Percentiles rank a stretch among this genome's conserved stretches.
These are phyloP conservation scores for Oryzias melastigma DNA, from an alignment of 2,113 vertebrate species.

Conservation along the genomic window DNA sequence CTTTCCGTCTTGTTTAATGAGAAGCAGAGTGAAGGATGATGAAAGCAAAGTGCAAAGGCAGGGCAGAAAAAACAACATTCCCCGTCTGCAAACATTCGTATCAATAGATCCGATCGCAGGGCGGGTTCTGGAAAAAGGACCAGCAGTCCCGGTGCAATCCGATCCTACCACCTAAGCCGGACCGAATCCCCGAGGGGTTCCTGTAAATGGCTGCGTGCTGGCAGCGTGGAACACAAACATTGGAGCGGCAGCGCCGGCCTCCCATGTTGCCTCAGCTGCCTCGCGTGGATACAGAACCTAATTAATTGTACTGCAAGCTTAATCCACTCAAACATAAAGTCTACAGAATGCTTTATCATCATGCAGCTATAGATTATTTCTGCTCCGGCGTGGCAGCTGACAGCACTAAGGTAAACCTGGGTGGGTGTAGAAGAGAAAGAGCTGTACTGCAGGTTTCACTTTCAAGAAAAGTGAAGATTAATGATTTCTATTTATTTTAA, in stretches of 20 bases:
- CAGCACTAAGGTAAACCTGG: not conserved
- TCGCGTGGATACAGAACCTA: slow-evolving; percentile 13
- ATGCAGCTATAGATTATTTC: slow-evolving; percentile 19
- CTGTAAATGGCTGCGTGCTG: slow-evolving; percentile 35
- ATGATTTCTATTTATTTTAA: too few species aligned
- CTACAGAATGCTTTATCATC: slow-evolving; percentile 51
- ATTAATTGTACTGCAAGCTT: slow-evolving; percentile 34
- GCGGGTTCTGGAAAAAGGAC: slow-evolving; percentile 29
- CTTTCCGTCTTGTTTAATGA: too few species aligned
- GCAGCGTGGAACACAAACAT: slow-evolving; percentile 54
- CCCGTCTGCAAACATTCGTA: not conserved
- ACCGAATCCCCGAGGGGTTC: slow-evolving; percentile 47
- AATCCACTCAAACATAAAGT: slow-evolving; percentile 47
- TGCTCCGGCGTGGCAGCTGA: not conserved
- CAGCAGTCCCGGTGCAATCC: slow-evolving; percentile 49
- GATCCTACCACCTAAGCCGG: slow-evolving; percentile 73
- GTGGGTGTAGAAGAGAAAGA: not conserved
- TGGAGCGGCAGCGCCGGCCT: slow-evolving; percentile 3
- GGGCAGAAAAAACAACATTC: too few species aligned
- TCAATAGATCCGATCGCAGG: not conserved
- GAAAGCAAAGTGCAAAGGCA: too few species aligned
- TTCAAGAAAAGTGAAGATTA: too few species aligned
- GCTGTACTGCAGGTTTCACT: not conserved
- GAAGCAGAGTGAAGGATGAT: too few species aligned
- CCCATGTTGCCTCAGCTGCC: slow-evolving; percentile 41